A percentile compares a stretch with the other conserved stretches of the same genome.
Evolutionary conservation across 2,113 vertebrate genomes (phyloP).

Genomic region (Nycticebus coucang): DNA sequence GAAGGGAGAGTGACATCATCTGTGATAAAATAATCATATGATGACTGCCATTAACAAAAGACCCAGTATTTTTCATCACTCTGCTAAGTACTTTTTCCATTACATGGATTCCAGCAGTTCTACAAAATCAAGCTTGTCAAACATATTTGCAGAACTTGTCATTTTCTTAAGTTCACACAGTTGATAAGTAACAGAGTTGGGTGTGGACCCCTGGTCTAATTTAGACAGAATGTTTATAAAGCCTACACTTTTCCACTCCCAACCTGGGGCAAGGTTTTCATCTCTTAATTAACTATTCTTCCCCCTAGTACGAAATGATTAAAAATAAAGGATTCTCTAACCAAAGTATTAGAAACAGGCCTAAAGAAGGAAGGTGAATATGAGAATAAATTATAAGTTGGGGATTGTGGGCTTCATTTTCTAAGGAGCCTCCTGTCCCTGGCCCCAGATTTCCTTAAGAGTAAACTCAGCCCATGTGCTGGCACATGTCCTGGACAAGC

Average conservation of each 20-base stretch:
- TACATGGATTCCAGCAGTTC: not conserved
- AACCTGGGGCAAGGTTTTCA: not conserved
- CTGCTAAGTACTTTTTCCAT: not conserved
- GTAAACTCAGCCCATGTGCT: not conserved
- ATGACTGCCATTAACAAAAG: not conserved
- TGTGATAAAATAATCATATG: not conserved
- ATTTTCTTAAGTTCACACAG: constrained; percentile 22
- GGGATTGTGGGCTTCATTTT: not conserved
- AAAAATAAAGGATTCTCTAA: not conserved
- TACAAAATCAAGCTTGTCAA: not conserved
- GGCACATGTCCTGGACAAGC: not conserved
- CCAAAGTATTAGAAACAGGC: not conserved
- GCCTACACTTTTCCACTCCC: not conserved
- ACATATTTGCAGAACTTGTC: not conserved
- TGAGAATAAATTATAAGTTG: not conserved
- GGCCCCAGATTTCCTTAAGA: not conserved
- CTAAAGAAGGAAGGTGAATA: not conserved
- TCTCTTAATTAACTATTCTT: constrained; percentile 4
- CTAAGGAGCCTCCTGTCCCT: not conserved
- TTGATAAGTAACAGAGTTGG: not conserved
- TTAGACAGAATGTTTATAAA: not conserved
- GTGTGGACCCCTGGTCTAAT: not conserved
- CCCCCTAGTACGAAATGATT: not conserved
- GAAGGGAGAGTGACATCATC: not conserved
- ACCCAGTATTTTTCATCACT: not conserved